Base-by-base conservation (phyloP, 2,113 vertebrate species). In the Corythornis madagascariensis region DNA sequence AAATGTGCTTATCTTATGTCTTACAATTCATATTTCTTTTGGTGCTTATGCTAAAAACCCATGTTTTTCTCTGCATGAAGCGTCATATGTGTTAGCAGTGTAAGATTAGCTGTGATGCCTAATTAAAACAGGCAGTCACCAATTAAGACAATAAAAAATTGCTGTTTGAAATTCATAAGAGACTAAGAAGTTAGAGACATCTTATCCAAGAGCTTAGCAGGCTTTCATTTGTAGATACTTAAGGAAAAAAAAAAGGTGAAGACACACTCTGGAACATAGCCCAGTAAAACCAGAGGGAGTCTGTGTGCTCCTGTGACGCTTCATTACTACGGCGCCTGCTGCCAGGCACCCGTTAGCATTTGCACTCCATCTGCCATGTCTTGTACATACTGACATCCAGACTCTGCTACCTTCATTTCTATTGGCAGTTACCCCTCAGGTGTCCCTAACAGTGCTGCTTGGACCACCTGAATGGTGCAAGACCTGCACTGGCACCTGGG, bases 311-410 rank as follows among this genome's bases (percentile, higher is more conserved):
- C 81, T 61, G 47, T 38, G 93, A 88, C 0, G 19, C 79, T 86
- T 93, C 80, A 63, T 95, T 94, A 93, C 89, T 61, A 2, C 64
- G 80, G 52, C 22, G 64, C 89, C 96, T 92, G 89, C 96, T 96
- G 95, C 85, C 73, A 91, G 6, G 29, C 84, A 87, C 75, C 55
- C 26, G 0, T 43, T 60, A 74, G 74, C 91, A 87, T 94, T 96
- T 91, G 91, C 75, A 83, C 91, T 93, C 95, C 96, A 96, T 96
- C 95, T 96, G 96, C 85, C 78, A 88, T 13, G 19, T 87, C 95
- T 93, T 96, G 92, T 95, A 89, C n/a, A 4, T 11, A 45, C 59
- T 57, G 89, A 83, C 91, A 66, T 48, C 33, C 82, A 48, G 67
- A 61, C 38, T 77, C 75, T 83, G 84, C 67, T 22, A 3, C 55